Base-by-base conservation (phyloP, 2,888 invertebrate species). In the Heliconius erato region DNA sequence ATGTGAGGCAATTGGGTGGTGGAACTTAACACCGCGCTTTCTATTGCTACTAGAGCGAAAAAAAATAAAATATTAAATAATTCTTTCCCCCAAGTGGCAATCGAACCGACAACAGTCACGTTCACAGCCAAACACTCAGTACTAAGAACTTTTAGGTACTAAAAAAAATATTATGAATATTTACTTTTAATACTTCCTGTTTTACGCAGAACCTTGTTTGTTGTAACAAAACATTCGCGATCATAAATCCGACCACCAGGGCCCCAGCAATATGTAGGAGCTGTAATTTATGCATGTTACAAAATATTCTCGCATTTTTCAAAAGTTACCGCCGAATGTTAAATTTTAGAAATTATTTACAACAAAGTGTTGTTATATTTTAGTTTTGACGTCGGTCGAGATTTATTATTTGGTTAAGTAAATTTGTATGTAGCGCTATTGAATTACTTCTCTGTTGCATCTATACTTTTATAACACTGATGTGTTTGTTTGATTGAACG, bases 181-280 rank as follows among this genome's bases (percentile, higher is more conserved):
- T 35, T 40, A 14, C n/a, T 5, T 44, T 16, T 67, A 2, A 26
- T 67, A 28, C 16, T 28, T 67, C 26, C 6, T 4, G 28, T 49
- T 44, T 71, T 72, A 44, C 26, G 23, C 12, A 44, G n/a, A 59
- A 35, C 16, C 76, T 14, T 35, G 59, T 63, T 14, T 35, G 59
- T 63, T 16, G 59, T 35, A 76, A 72, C 72, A 72, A 35, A 76
- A 63, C 35, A 76, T 14, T 63, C n/a, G 63, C 63, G 59, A 63
- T 63, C 35, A 76, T 76, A 76, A 76, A 76, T 76, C 76, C 63
- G 76, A 40, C 76, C 76, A 63, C 76, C 76, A 76, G 76, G 16
- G 63, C 76, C 35, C n/a, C 76, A 76, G 76, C 76, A 76, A 76
- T 76, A 76, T 3, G 35, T 63, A 59, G 11, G 59, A 59, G 63